phyloP scores from a whole-genome alignment of 2,888 invertebrate species.

The Platycnemis pennipes region DNA sequence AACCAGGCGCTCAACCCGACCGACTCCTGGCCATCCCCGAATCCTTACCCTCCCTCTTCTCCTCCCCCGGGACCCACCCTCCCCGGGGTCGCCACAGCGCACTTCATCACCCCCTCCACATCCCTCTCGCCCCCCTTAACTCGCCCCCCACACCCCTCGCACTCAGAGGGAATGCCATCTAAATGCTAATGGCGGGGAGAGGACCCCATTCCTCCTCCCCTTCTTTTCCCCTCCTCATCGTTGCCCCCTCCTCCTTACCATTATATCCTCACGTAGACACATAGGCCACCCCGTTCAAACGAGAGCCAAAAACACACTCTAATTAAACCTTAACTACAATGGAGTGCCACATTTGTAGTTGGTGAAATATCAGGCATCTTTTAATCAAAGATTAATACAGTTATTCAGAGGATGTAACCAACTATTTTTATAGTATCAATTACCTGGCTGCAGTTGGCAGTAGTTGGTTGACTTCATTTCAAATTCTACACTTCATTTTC shows the following conservation, averaged over 20 bases:
- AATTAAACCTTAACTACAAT: neutral
- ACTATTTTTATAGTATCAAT: no score
- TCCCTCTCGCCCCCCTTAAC: neutral
- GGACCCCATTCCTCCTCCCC: neutral
- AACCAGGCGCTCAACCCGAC: neutral
- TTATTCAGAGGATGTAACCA: no score
- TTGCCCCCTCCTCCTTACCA: neutral
- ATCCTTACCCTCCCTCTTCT: neutral
- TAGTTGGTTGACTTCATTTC: no score
- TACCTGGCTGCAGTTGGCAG: no score
- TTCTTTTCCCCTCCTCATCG: neutral
- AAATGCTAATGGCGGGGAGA: conserved; percentile 50
- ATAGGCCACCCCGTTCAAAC: neutral
- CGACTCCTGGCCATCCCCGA: neutral
- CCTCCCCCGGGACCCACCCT: neutral
- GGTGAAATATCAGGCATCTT: no score
- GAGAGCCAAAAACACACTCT: neutral
- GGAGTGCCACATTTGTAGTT: neutral
- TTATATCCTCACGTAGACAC: neutral
- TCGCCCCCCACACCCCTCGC: neutral
- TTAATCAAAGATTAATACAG: no score
- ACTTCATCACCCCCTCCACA: neutral
- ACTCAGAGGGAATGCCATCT: conserved; percentile 38
- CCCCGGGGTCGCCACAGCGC: conserved; percentile 18
- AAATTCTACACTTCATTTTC: no score